Base-by-base conservation (phyloP, 2,797 vertebrate species). In the Megaceryle alcyon region DNA sequence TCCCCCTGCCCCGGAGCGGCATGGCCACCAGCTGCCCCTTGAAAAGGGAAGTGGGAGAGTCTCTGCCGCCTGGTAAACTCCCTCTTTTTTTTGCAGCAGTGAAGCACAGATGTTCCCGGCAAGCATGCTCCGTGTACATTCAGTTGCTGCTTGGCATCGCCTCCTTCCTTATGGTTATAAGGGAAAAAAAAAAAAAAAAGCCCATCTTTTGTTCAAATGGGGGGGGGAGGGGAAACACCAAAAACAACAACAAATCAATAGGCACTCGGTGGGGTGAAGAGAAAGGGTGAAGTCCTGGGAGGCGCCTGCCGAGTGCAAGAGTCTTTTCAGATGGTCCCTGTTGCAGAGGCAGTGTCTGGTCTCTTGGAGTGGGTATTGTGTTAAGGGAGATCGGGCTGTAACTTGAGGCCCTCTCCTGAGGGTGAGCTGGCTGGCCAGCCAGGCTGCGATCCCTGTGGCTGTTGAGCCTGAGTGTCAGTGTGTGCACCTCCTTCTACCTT, bases 181-280 rank as follows among this genome's bases (percentile, higher is more conserved):
- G 81, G 46, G 44, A 64, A 64, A 56, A 46, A 66, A 69, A 23
- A 44, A 46, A 37, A 46, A 37, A 79, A 82, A 77, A 43, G 10
- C 35, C 10, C 28, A 37, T 43, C 37, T 92, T 96, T 92, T 93
- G 79, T 96, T 94, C 66, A 78, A 89, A 75, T 76, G 39, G 70
- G 14, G 14, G 14, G 14, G 39, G 10, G 37, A 12, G 37, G 37
- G 37, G 14, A 41, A 41, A 14, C 33, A 33, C 33, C 8, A 51
- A 26, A 14, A 51, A 5, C 48, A 23, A 23, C 8, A 46, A 59
- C 16, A 79, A 91, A 76, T 54, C 25, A 86, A 41, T 63, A 71
- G 43, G 28, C 26, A 26, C 14, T 72, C 37, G 25, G 63, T 21
- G 49, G 51, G 71, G 60, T 54, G 33, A 82, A 69, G 75, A 51